phyloP scores from a whole-genome alignment of 2,113 vertebrate species.

The Phaethon lepturus region DNA sequence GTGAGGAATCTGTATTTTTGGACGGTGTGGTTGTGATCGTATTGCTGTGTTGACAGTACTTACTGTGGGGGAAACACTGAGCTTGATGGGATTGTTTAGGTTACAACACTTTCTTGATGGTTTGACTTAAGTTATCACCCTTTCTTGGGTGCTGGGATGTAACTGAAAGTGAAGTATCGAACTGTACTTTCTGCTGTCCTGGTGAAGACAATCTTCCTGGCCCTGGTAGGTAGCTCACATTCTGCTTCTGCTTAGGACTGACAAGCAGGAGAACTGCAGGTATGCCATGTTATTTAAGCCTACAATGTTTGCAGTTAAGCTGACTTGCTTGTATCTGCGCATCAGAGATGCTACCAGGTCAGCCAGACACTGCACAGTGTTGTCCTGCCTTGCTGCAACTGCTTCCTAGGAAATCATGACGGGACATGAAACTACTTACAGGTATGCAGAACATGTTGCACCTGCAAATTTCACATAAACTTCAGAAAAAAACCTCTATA shows the following conservation, averaged over 20 bases:
- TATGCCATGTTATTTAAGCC: not conserved
- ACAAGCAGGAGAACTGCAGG: not conserved
- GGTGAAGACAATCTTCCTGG: not conserved
- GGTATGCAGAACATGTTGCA: not conserved
- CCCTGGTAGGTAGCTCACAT: not conserved
- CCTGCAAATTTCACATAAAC: not conserved
- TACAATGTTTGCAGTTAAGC: not conserved
- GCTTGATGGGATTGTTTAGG: not conserved
- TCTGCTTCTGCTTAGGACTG: not conserved
- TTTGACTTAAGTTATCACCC: not conserved
- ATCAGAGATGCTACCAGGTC: not conserved
- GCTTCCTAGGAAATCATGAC: not conserved
- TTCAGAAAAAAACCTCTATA: not conserved
- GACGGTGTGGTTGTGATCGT: not conserved
- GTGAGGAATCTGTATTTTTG: not conserved
- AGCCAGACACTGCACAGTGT: not conserved
- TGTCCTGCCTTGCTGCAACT: not conserved
- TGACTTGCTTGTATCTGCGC: not conserved
- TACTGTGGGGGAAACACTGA: not conserved
- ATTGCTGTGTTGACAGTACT: not conserved
- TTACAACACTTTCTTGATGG: not conserved
- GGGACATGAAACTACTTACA: not conserved
- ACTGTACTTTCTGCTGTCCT: not conserved
- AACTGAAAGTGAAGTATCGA: not conserved
- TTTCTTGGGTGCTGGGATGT: not conserved